Conservation (phyloP, 1,140 invertebrate genomes). For the Leptinotarsa lineolata region DNA sequence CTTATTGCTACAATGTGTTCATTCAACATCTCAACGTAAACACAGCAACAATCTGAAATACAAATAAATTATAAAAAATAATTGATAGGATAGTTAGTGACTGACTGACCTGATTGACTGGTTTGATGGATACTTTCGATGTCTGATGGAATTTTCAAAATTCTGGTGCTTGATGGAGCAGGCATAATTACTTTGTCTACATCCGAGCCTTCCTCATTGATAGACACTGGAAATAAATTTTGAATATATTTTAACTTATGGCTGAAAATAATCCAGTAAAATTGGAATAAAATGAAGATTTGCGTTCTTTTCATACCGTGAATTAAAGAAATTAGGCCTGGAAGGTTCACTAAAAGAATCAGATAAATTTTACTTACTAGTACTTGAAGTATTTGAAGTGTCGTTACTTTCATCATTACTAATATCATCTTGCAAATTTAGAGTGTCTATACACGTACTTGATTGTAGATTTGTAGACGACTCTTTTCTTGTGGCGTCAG, state of each 20-base stretch:
- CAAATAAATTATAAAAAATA: not conserved
- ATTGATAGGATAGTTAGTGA: too few species aligned
- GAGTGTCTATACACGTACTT: too few species aligned
- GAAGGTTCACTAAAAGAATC: too few species aligned
- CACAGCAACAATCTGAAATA: not conserved
- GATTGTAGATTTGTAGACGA: too few species aligned
- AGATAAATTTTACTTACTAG: not conserved
- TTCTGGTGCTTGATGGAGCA: not conserved
- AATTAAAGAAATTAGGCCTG: too few species aligned
- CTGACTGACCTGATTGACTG: too few species aligned
- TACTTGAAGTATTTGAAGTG: not conserved
- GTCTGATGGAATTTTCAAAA: not conserved
- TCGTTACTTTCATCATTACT: not conserved
- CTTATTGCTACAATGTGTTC: not conserved
- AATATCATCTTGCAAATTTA: too few species aligned
- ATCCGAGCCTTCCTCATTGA: not conserved
- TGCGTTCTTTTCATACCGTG: too few species aligned
- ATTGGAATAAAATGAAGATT: too few species aligned
- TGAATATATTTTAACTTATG: not conserved
- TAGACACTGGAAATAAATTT: not conserved
- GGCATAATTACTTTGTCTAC: not conserved
- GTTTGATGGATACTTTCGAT: too few species aligned
- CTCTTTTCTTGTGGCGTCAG: too few species aligned
- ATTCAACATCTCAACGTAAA: not conserved
- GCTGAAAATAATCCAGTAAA: too few species aligned